Evolutionary conservation across 2,113 vertebrate genomes (phyloP), one percentile per base, ranked within the genome.

Genomic region (Xyrauchen texanus): DNA sequence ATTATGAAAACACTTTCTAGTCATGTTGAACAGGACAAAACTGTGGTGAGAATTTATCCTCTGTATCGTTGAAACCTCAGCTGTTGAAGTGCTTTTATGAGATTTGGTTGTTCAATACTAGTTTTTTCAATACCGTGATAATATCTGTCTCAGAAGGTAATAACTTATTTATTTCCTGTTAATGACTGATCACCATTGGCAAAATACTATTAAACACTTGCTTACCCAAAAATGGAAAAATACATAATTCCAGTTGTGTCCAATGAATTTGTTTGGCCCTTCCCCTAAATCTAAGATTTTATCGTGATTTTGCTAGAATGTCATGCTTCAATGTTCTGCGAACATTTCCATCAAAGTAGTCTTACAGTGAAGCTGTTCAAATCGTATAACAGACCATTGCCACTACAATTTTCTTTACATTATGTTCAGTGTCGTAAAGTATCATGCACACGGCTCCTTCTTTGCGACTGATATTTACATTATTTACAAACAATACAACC

Each of bases 401-500:
- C 95, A 96, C 96, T 97, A 98, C 96, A 94, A 92, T 95, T 94
- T 73, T 64, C 79, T 85, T 83, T 81, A 83, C 79, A 85, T 74
- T 84, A 84, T 85, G 79, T 90, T 91, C 89, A 88, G 88, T 91
- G 94, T 96, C 94, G 95, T 96, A 78, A 93, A 93, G 88, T 90
- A 34, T 95, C 96, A 98, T 98, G 96, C 96, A 98, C 95, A 94
- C 95, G 95, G 95, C 93, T 97, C 95, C 82, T 83, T 91, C 91
- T 93, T 93, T 92, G 91, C 93, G 92, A 94, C 93, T 85, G 93
- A 85, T 99, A 98, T 99, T 95, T 98, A 99, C 97, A 98, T 82
- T 99, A 99, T 99, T 91, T 99, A 99, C 97, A 98, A 95, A 96
- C 95, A 96, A 95, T 96, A 97, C 95, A 97, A 95, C 96, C 95